Percentiles rank a stretch among this genome's conserved stretches.
These are phyloP conservation scores for Cepaea hortensis DNA, from an alignment of 2,888 invertebrate species.

Conservation along the genomic window DNA sequence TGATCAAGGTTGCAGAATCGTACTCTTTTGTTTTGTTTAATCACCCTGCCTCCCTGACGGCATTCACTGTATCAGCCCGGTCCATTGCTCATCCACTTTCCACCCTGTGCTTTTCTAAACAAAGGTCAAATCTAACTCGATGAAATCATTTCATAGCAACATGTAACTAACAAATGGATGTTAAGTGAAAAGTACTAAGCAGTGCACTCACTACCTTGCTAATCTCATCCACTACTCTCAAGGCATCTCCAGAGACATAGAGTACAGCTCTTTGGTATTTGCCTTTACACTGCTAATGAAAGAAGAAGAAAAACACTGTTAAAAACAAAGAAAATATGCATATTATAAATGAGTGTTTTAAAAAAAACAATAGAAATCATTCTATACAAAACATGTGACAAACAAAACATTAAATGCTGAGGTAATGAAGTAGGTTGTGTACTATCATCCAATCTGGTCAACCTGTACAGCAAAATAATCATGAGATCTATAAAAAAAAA, in stretches of 20 bases:
- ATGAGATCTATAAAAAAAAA: not conserved
- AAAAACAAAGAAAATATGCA: not conserved
- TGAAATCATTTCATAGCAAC: no score
- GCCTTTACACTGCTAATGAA: slow-evolving; percentile 69
- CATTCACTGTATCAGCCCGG: no score
- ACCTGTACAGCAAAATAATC: not conserved
- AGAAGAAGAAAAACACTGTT: not conserved
- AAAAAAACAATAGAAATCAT: not conserved
- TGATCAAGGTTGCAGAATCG: no score
- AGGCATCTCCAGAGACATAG: slow-evolving; percentile 85
- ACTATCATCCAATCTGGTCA: not conserved
- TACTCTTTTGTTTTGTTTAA: no score
- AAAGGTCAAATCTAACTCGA: no score
- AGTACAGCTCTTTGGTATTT: slow-evolving; percentile 77
- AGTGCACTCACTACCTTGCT: slow-evolving; percentile 83
- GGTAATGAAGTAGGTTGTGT: not conserved
- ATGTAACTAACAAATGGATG: no score
- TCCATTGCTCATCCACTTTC: no score
- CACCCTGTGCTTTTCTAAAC: no score
- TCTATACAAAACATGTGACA: not conserved
- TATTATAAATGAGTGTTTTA: not conserved
- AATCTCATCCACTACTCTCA: slow-evolving; percentile 98
- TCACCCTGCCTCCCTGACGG: no score
- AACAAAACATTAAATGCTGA: not conserved
- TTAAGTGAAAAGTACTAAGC: no score